These are phyloP conservation scores for Paraescarpia echinospica DNA, from an alignment of 1,140 invertebrate species.

Conservation along the genomic window DNA sequence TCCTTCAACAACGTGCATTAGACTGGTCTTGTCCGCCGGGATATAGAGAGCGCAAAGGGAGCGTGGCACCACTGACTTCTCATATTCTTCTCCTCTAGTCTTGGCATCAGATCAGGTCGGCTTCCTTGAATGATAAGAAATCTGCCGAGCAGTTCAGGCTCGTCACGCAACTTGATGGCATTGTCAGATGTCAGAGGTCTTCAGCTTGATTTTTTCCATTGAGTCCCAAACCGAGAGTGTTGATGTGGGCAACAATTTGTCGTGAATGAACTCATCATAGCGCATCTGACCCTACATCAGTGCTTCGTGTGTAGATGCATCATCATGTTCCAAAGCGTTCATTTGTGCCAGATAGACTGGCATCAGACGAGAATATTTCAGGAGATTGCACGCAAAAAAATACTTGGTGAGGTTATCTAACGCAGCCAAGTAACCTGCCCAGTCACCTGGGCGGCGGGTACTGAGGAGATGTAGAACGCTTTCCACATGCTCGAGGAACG, in stretches of 20 bases:
- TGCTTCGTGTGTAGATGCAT: too few relatives aligned
- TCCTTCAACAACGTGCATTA: not conserved
- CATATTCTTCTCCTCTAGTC: too few relatives aligned
- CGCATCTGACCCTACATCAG: too few relatives aligned
- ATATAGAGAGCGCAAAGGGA: conserved; percentile 9
- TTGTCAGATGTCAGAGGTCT: not conserved
- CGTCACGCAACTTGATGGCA: conserved; percentile 7
- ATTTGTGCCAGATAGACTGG: too few relatives aligned
- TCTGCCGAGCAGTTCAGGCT: conserved; percentile 13
- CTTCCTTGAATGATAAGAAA: conserved; percentile 9
- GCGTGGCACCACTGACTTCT: not conserved
- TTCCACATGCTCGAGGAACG: too few relatives aligned
- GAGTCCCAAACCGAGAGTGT: conserved; percentile 17
- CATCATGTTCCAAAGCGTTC: too few relatives aligned
- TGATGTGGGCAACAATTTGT: conserved; percentile 15
- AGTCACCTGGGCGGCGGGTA: too few relatives aligned
- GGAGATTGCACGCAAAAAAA: too few relatives aligned
- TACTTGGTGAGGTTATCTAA: too few relatives aligned
- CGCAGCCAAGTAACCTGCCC: too few relatives aligned
- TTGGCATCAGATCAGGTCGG: not conserved
- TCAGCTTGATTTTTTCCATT: conserved; percentile 15
- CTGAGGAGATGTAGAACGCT: too few relatives aligned
- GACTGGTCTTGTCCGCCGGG: not conserved
- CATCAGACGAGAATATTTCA: too few relatives aligned
- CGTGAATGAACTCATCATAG: not conserved